These are phyloP conservation scores for Balanococcus diminutus DNA, from an alignment of 2,888 invertebrate species.

Conservation along the genomic window DNA sequence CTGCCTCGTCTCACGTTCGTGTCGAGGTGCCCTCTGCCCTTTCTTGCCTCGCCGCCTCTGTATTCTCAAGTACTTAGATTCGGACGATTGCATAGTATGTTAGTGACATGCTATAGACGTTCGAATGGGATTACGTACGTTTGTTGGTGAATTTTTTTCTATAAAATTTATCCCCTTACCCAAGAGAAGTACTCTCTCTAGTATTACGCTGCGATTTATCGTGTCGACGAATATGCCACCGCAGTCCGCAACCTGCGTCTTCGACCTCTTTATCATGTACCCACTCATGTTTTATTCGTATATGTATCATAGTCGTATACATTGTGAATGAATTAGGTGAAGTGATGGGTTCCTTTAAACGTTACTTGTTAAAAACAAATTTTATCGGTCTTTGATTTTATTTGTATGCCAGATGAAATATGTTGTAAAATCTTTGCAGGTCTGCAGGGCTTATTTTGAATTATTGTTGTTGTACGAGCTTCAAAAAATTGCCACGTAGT, in stretches of 20 bases:
- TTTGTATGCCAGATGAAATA: too few relatives aligned
- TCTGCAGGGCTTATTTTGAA: too few relatives aligned
- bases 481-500: too few relatives aligned
- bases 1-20: background rate
- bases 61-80: conserved; percentile 8
- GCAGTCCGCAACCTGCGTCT: too few relatives aligned
- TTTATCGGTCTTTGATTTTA: background rate
- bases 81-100: conserved; percentile 34
- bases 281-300: background rate
- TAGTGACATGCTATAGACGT: conserved; percentile 29
- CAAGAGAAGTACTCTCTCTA: background rate
- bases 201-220: background rate
- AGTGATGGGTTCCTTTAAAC: background rate
- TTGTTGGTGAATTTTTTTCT: conserved; percentile 12
- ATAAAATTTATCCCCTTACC: background rate
- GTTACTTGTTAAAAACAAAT: conserved; percentile 10
- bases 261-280: too few relatives aligned
- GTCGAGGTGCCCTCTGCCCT: background rate
- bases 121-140: conserved; percentile 11
- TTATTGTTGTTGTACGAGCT: too few relatives aligned
- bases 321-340: conserved; percentile 9
- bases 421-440: too few relatives aligned
- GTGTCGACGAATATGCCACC: background rate
- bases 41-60: background rate
- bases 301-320: background rate